A percentile compares a stretch with the other conserved stretches of the same genome.
Evolutionary conservation across 1,140 invertebrate genomes (phyloP).

Genomic region (Eumaeus atala): DNA sequence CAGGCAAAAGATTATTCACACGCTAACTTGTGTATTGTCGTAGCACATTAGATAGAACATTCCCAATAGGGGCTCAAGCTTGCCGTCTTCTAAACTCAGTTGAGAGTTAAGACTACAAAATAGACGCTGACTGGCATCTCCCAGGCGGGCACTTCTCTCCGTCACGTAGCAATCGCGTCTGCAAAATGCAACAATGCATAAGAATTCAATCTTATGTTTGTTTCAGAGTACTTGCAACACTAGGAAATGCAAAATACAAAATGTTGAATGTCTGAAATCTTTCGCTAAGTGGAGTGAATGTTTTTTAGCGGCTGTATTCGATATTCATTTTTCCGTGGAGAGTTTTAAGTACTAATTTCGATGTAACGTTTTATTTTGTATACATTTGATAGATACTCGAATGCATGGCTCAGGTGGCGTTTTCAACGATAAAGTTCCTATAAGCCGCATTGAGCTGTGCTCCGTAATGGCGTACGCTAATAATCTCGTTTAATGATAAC

Average conservation of each 20-base stretch:
- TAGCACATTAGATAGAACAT: slow-evolving; percentile 13
- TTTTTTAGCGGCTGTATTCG: not conserved
- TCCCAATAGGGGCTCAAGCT: slow-evolving; percentile 17
- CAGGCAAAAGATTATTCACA: slow-evolving; percentile 2
- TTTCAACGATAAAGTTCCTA: slow-evolving; percentile 50
- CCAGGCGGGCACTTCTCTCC: slow-evolving; percentile 49
- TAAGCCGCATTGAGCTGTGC: slow-evolving; percentile 53
- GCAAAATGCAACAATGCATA: slow-evolving; percentile 71
- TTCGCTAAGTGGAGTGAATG: slow-evolving; percentile 8
- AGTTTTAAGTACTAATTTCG: no score
- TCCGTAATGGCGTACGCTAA: slow-evolving; percentile 34
- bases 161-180: slow-evolving; percentile 61
- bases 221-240: slow-evolving; percentile 28
- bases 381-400: slow-evolving; percentile 8
- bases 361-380: not conserved
- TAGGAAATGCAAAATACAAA: slow-evolving; percentile 31
- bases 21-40: not conserved
- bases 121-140: slow-evolving; percentile 66
- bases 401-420: slow-evolving; percentile 45
- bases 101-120: slow-evolving; percentile 54
- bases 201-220: slow-evolving; percentile 66
- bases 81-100: slow-evolving; percentile 37
- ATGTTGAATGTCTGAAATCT: slow-evolving; percentile 11
- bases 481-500: slow-evolving; percentile 42
- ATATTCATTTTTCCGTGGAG: no score